These are phyloP conservation scores for Ochropleura leucogaster DNA, from an alignment of 2,888 invertebrate genomes.

Conservation along the genomic window DNA sequence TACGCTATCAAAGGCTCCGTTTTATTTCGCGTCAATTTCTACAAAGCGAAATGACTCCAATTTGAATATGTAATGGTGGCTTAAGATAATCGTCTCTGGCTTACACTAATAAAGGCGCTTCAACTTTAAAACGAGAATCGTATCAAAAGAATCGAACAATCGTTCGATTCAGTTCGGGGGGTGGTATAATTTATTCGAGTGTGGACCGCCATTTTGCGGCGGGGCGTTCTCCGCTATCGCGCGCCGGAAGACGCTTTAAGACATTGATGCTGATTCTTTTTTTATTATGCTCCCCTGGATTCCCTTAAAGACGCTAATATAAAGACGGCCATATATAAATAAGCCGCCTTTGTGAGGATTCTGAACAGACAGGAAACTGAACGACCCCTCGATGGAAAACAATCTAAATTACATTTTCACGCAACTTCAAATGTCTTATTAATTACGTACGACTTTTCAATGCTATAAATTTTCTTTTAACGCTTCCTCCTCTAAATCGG, in stretches of 20 bases:
- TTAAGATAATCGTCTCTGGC: constrained; percentile 90
- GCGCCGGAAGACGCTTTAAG: constrained; percentile 88
- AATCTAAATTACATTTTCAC: constrained; percentile 91
- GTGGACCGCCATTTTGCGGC: constrained; percentile 90
- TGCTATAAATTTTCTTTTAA: constrained; percentile 91
- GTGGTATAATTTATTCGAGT: constrained; percentile 90
- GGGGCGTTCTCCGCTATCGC: constrained; percentile 85
- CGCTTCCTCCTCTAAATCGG: constrained; percentile 85
- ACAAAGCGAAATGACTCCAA: constrained; percentile 89
- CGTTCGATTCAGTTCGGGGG: constrained; percentile 86
- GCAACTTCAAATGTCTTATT: constrained; percentile 91
- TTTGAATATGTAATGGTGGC: constrained; percentile 91
- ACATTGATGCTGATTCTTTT: constrained; percentile 91
- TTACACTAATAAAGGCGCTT: constrained; percentile 90
- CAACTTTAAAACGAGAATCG: constrained; percentile 87
- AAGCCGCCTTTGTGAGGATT: constrained; percentile 87
- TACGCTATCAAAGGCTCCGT: constrained; percentile 85
- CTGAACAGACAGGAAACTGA: constrained; percentile 81
- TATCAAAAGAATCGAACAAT: constrained; percentile 90
- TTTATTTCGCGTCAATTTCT: constrained; percentile 90
- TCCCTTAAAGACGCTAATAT: constrained; percentile 90
- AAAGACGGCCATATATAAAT: constrained; percentile 90
- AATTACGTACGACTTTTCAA: constrained; percentile 90
- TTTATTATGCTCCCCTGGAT: constrained; percentile 89
- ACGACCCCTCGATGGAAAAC: constrained; percentile 87